These are phyloP conservation scores for Coryphaenoides rupestris DNA, from an alignment of 2,113 vertebrate genomes.

Conservation along the genomic window DNA sequence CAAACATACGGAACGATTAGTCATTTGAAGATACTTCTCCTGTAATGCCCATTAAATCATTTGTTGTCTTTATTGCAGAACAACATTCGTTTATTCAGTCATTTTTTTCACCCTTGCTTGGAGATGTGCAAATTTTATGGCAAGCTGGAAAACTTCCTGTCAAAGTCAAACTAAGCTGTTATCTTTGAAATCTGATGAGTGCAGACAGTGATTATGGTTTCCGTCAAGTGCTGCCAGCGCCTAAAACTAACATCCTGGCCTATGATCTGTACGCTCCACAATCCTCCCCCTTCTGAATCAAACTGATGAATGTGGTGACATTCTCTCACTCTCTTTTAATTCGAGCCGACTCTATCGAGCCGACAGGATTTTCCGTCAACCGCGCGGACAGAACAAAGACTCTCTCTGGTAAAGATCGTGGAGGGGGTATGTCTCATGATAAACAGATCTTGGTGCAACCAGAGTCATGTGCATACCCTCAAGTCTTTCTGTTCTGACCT, in stretches of 20 bases:
- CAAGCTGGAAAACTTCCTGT: background rate
- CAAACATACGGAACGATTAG: background rate
- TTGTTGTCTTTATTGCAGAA: background rate
- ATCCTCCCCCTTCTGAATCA: background rate
- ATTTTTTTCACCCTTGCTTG: background rate
- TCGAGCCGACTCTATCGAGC: no score
- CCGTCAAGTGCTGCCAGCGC: background rate
- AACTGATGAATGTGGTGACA: background rate
- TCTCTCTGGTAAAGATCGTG: no score
- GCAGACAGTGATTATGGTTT: background rate
- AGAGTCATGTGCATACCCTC: no score
- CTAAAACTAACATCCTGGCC: background rate
- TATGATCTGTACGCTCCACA: background rate
- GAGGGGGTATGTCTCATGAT: no score
- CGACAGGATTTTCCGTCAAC: no score
- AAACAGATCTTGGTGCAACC: no score
- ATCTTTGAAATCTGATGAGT: slow-evolving; percentile 1
- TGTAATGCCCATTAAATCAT: background rate
- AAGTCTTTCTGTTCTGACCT: no score
- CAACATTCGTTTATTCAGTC: background rate
- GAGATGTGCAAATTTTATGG: background rate
- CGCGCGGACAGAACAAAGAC: no score
- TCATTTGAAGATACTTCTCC: background rate
- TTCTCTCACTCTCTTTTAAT: background rate
- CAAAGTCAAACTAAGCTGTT: background rate